These are phyloP conservation scores for Chiloscyllium punctatum DNA, from an alignment of 2,797 vertebrate genomes.

Conservation along the genomic window DNA sequence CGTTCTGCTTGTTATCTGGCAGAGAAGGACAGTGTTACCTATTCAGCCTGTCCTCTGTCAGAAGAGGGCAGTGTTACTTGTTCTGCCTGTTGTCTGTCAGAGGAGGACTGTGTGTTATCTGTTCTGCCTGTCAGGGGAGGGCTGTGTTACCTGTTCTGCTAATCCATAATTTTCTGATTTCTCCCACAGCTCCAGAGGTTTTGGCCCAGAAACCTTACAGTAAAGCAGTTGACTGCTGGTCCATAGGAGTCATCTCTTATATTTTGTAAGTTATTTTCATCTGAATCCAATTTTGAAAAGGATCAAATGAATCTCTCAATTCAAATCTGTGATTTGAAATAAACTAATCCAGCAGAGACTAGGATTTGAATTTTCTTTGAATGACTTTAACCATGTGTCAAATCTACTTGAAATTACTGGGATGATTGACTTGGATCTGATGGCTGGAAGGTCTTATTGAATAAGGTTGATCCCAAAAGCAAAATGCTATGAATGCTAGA, in stretches of 20 bases:
- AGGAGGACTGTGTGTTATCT: too few relatives aligned
- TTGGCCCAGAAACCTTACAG: slow-evolving; percentile 96
- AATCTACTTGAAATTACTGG: background rate
- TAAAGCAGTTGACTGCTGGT: slow-evolving; percentile 98
- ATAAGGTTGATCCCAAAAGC: background rate
- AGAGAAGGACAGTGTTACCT: background rate
- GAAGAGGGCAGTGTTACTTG: too few relatives aligned
- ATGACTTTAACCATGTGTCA: background rate
- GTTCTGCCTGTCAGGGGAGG: background rate
- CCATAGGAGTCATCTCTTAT: slow-evolving; percentile 91
- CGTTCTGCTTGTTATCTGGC: background rate
- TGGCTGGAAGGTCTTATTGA: background rate
- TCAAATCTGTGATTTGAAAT: background rate
- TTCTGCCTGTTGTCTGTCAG: too few relatives aligned
- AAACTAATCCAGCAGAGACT: too few relatives aligned
- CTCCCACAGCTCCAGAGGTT: slow-evolving; percentile 79
- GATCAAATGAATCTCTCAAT: background rate
- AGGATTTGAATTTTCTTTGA: background rate
- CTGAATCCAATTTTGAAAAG: background rate
- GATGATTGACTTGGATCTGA: background rate
- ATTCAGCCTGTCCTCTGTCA: background rate
- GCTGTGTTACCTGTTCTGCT: background rate
- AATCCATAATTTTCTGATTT: background rate
- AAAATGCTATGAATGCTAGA: background rate
- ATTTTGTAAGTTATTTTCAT: slow-evolving; percentile 72